Evolutionary conservation across 2,113 vertebrate species (phyloP), one percentile per base, ranked within the genome.

Genomic region (Gadus chalcogrammus): DNA sequence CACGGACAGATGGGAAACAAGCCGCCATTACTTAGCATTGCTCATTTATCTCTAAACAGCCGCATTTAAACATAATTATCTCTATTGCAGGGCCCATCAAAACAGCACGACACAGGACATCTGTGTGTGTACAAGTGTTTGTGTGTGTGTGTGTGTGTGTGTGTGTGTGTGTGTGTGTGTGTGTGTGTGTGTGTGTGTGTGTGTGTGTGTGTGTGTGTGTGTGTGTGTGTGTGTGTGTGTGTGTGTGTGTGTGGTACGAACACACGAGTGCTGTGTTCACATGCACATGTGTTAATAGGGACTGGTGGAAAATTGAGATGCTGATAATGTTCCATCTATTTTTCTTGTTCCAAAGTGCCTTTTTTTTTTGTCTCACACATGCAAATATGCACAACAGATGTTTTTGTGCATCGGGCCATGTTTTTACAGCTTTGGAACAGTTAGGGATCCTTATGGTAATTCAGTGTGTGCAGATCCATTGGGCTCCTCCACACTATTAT

Each of bases 11-110:
- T 87, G 86, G 88, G 85, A 88, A 90, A 89, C 81, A 86, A 85
- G 88, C 83, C 84, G 79, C 81, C 88, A 90, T 91, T 89, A 89
- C 80, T 77, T 70, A 79, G 88, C 88, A 88, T 88, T 89, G 84
- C 86, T 89, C 87, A 82, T 90, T 92, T 88, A 87, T 90, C 83
- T 88, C 88, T 89, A 91, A 92, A 91, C 67, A 75, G 77, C 83
- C 73, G 83, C 77, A 81, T 90, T 90, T 89, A 90, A 85, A 86
- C 67, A 70, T 69, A 89, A 92, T 92, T 90, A 91, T 89, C 88
- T 91, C 75, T 73, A 87, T 84, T 85, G 84, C 84, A 65, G 75
- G 76, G 81, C 18, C 79, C 70, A 81, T 82, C 68, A 62, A 84
- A 75, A 76, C 27, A 42, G 66, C 78, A 88, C 73, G 52, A 81